Percentiles rank a stretch among this genome's conserved stretches.
These are phyloP conservation scores for Esox masquinongy DNA, from an alignment of 2,797 vertebrate genomes.

Conservation along the genomic window DNA sequence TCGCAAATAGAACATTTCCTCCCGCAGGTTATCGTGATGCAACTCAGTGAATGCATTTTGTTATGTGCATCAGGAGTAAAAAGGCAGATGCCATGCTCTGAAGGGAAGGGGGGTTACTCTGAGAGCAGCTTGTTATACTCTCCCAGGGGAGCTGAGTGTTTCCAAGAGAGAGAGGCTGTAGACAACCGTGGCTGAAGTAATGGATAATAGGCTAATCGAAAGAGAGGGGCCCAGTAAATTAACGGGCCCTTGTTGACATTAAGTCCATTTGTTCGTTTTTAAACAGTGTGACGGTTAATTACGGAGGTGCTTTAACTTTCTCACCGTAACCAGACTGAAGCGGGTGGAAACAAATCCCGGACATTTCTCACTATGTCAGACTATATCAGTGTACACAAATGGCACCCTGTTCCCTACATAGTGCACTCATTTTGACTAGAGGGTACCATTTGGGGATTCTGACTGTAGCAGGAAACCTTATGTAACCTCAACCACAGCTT, in stretches of 20 bases:
- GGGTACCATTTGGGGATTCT: background rate
- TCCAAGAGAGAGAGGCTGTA: conserved; percentile 16
- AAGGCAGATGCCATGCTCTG: conserved; percentile 44
- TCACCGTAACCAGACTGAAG: conserved; percentile 29
- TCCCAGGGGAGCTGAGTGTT: conserved; percentile 37
- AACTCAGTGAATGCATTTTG: conserved; percentile 51
- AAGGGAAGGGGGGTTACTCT: background rate
- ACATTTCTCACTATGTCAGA: conserved; percentile 16
- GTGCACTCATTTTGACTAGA: background rate
- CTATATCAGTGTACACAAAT: background rate
- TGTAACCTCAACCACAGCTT: background rate
- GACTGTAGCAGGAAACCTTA: background rate
- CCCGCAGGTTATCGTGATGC: conserved; percentile 62
- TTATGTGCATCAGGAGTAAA: conserved; percentile 55
- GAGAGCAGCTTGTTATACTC: conserved; percentile 6
- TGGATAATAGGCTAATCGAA: conserved; percentile 71
- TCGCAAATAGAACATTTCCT: conserved; percentile 62
- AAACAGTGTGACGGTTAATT: conserved; percentile 76
- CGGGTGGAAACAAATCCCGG: conserved; percentile 57
- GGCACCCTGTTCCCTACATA: background rate
- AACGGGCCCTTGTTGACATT: conserved; percentile 72
- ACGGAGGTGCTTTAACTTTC: conserved; percentile 62
- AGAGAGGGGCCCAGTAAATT: conserved; percentile 65
- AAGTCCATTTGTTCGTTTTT: conserved; percentile 77
- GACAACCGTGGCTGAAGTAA: conserved; percentile 56